Percentiles rank a stretch among this genome's conserved stretches.
Conservation (phyloP, 2,113 vertebrate genomes). For the Spilogale gracilis region DNA sequence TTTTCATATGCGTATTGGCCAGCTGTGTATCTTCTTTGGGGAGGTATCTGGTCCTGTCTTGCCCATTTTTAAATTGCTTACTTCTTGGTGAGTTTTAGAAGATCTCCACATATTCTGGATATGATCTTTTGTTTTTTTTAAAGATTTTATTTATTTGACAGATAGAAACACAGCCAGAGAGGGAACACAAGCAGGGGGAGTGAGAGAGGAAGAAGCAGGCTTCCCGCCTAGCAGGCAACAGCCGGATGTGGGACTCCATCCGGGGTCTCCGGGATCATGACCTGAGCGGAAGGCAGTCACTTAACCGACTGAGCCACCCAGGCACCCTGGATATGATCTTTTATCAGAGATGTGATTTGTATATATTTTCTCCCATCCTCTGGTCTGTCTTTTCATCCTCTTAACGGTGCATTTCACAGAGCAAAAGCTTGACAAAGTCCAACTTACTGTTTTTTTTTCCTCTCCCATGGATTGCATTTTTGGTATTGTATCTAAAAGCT, state of each 20-base stretch:
- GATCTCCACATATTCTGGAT: background rate
- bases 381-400: background rate
- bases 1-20: background rate
- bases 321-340: background rate
- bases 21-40: background rate
- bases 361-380: background rate
- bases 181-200: too few species aligned
- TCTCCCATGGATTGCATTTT: background rate
- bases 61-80: background rate
- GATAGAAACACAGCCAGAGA: too few species aligned
- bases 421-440: background rate
- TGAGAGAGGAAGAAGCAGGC: too few species aligned
- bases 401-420: background rate
- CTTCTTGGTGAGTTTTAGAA: background rate
- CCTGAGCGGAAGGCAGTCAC: too few species aligned
- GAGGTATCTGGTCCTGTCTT: background rate
- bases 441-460: background rate
- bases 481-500: slow-evolving; percentile 25
- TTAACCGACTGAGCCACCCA: too few species aligned
- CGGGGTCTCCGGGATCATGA: too few species aligned
- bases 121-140: background rate
- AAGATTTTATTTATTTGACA: too few species aligned
- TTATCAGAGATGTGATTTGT: background rate
- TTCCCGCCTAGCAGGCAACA: too few species aligned
- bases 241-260: too few species aligned